A percentile compares a stretch with the other conserved stretches of the same genome.
phyloP scores from a whole-genome alignment of 2,888 invertebrate genomes.

The Morpho achilles region DNA sequence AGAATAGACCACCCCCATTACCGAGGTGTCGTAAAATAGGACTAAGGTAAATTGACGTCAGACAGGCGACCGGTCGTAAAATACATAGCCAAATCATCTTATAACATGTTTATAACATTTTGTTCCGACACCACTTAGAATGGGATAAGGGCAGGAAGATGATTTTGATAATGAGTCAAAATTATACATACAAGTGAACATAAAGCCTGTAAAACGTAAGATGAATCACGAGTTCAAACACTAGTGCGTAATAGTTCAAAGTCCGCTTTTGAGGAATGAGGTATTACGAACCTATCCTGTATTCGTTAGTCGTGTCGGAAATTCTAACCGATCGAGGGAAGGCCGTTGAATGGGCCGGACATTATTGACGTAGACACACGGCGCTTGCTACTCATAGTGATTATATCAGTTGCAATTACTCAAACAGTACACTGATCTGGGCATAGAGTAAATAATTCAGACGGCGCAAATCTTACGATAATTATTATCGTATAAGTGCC shows the following conservation, averaged over 20 bases:
- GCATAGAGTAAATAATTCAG: conserved; percentile 2
- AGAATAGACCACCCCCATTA: too few species aligned
- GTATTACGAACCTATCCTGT: conserved; percentile 17
- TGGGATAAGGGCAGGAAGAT: too few species aligned
- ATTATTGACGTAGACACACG: conserved; percentile 33
- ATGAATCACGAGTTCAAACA: background rate
- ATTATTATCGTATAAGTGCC: too few species aligned
- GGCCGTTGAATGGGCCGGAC: conserved; percentile 33
- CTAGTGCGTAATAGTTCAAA: conserved; percentile 7
- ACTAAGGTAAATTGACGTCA: too few species aligned
- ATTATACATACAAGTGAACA: too few species aligned
- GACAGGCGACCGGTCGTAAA: too few species aligned
- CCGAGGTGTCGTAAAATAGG: too few species aligned
- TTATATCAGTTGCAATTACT: conserved; percentile 7
- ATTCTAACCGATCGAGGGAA: conserved; percentile 34
- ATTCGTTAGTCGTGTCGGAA: conserved; percentile 27
- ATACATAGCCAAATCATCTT: too few species aligned
- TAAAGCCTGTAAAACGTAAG: background rate
- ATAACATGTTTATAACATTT: too few species aligned
- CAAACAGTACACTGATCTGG: conserved; percentile 1
- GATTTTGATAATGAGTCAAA: too few species aligned
- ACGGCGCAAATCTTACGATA: background rate
- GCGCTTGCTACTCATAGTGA: conserved; percentile 4
- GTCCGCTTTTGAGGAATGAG: background rate
- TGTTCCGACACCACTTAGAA: too few species aligned